Conservation (phyloP, 2,797 vertebrate species). For the Aphelocoma californica region DNA sequence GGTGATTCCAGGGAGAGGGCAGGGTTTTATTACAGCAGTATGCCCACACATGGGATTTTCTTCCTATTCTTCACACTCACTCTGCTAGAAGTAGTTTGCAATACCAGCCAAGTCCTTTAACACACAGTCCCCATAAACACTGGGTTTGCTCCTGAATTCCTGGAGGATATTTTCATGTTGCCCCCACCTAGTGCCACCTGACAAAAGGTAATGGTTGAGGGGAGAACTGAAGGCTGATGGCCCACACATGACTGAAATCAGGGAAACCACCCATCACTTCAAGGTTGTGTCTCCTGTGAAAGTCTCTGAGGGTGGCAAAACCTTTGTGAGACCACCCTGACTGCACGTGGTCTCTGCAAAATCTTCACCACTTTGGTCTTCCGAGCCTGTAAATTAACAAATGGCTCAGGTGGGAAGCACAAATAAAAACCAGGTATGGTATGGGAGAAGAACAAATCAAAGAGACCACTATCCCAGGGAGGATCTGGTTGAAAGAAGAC, state of each 20-base stretch:
- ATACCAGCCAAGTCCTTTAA: background rate
- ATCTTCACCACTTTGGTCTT: background rate
- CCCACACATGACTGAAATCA: background rate
- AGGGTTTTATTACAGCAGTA: background rate
- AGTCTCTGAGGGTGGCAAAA: background rate
- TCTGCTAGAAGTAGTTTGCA: background rate
- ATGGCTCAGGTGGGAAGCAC: background rate
- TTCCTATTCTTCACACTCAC: background rate
- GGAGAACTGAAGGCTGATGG: background rate
- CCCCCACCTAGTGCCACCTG: background rate
- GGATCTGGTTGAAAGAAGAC: background rate
- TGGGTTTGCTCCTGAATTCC: background rate
- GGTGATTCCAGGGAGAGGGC: background rate
- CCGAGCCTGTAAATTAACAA: background rate
- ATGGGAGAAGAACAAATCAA: background rate
- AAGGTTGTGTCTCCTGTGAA: background rate
- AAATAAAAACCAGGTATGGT: background rate
- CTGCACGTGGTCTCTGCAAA: background rate
- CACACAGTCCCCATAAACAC: background rate
- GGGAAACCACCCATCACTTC: background rate
- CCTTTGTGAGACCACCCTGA: background rate
- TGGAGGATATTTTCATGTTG: background rate
- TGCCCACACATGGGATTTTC: background rate
- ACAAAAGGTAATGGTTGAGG: background rate
- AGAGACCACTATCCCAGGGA: background rate